These are phyloP conservation scores for Casuarius casuarius DNA, from an alignment of 2,113 vertebrate species.

Conservation along the genomic window DNA sequence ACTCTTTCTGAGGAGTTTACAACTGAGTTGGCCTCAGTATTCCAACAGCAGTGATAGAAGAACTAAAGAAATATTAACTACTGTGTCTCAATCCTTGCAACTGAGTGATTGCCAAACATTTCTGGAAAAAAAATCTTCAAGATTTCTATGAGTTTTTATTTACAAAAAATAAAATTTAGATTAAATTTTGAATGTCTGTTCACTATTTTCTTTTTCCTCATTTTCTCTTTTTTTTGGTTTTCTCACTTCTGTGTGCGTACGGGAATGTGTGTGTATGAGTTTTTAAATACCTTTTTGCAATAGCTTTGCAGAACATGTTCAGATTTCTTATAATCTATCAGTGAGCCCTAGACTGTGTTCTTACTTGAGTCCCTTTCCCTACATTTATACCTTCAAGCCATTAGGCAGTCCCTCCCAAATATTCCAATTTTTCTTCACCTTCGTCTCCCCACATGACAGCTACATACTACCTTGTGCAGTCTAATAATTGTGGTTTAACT, in stretches of 20 bases:
- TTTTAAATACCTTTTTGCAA: neutral
- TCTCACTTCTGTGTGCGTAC: neutral
- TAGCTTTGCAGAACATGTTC: neutral
- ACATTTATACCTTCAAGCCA: neutral
- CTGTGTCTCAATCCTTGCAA: neutral
- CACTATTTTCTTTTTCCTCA: neutral
- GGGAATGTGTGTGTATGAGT: neutral
- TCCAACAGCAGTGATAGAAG: neutral
- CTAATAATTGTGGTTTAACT: neutral
- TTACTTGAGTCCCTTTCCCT: neutral
- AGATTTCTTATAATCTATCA: neutral
- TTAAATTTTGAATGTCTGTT: neutral
- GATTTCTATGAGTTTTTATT: neutral
- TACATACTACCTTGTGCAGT: neutral
- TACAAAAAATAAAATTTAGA: neutral
- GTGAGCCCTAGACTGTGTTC: neutral
- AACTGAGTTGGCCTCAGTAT: neutral
- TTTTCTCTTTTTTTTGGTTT: neutral
- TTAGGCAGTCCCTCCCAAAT: neutral
- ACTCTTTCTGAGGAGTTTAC: neutral
- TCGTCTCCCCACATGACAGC: neutral
- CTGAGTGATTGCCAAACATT: neutral
- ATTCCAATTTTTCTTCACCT: neutral
- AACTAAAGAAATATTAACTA: neutral
- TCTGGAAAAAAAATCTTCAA: neutral